phyloP scores from a whole-genome alignment of 2,113 vertebrate genomes.

The Sakesphorus luctuosus region DNA sequence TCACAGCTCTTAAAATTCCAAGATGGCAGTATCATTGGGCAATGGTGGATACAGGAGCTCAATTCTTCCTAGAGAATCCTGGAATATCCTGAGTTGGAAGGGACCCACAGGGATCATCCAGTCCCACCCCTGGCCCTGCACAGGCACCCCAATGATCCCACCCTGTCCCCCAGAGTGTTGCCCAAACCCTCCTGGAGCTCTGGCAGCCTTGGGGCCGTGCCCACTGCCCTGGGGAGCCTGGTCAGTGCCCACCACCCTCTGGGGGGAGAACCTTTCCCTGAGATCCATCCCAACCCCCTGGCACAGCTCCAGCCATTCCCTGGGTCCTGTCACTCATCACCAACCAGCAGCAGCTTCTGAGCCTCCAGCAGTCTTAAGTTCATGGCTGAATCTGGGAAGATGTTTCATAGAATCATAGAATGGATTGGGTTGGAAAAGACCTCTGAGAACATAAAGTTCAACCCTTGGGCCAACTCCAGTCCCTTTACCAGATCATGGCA shows the following conservation, averaged over 20 bases:
- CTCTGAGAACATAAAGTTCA: too few relatives aligned
- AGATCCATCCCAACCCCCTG: too few relatives aligned
- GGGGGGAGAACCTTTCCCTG: too few relatives aligned
- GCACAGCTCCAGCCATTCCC: too few relatives aligned
- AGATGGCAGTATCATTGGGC: neutral
- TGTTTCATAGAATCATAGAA: too few relatives aligned
- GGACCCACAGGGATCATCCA: fast-evolving
- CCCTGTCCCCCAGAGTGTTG: neutral
- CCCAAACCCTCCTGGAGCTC: neutral
- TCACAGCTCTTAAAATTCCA: neutral
- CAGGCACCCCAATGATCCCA: neutral
- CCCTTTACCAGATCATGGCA: too few relatives aligned
- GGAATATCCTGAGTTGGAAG: fast-evolving
- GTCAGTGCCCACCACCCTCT: neutral
- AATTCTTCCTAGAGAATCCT: neutral
- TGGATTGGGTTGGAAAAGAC: too few relatives aligned
- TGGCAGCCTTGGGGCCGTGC: neutral
- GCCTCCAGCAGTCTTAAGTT: too few relatives aligned
- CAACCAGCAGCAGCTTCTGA: too few relatives aligned
- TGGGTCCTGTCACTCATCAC: too few relatives aligned
- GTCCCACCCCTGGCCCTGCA: fast-evolving
- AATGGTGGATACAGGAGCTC: neutral
- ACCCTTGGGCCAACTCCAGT: too few relatives aligned
- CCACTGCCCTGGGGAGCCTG: neutral
- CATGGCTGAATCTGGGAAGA: too few relatives aligned